Conservation (phyloP, 2,888 invertebrate species). For the Asteroscopus sphinx region DNA sequence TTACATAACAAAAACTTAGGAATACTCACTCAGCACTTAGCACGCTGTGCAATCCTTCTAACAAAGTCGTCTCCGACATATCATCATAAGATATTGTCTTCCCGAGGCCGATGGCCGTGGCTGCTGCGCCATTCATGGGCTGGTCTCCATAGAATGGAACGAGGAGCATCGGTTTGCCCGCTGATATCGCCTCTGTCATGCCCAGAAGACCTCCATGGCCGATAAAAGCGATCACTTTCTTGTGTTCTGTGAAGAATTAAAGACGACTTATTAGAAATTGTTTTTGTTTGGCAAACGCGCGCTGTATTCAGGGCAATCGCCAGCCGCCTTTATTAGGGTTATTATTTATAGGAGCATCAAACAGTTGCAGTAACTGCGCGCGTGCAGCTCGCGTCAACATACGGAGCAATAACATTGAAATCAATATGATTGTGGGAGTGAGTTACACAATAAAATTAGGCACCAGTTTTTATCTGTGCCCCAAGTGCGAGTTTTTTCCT, state of each 20-base stretch:
- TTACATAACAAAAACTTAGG: slow-evolving; percentile 32
- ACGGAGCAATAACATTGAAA: no score
- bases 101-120: slow-evolving; percentile 87
- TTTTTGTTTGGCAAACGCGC: no score
- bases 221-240: slow-evolving; percentile 90
- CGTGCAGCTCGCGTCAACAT: no score
- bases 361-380: no score
- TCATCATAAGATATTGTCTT: slow-evolving; percentile 84
- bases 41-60: slow-evolving; percentile 84
- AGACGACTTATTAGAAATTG: no score
- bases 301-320: no score
- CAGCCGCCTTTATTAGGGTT: no score
- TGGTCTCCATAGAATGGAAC: slow-evolving; percentile 92
- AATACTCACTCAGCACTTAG: slow-evolving; percentile 87
- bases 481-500: no score
- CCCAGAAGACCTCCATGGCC: slow-evolving; percentile 91
- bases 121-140: slow-evolving; percentile 87
- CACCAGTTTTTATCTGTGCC: no score
- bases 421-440: no score
- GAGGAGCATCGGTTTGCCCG: slow-evolving; percentile 90
- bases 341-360: no score
- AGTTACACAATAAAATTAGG: no score
- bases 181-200: slow-evolving; percentile 90
- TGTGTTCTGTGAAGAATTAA: slow-evolving; percentile 82
- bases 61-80: slow-evolving; percentile 86